Conservation (phyloP, 2,797 vertebrate genomes). For the Channallabes apus region DNA sequence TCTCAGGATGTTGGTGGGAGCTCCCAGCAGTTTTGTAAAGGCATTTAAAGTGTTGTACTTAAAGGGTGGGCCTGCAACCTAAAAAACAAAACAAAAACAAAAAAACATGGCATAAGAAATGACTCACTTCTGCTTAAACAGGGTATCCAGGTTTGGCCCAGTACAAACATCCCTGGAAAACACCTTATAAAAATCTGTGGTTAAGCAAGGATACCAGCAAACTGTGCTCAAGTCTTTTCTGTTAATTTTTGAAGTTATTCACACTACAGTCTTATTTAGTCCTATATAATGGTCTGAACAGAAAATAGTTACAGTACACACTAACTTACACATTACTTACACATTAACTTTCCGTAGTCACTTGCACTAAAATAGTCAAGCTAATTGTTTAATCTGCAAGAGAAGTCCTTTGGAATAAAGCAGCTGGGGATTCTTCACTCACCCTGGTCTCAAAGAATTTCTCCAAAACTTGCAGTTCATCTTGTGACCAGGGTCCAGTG, state of each 20-base stretch:
- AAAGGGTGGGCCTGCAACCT: conserved; percentile 98
- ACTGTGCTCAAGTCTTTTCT: neutral
- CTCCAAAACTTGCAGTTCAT: conserved; percentile 96
- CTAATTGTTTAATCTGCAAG: neutral
- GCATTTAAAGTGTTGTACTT: conserved; percentile 99
- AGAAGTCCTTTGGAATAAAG: neutral
- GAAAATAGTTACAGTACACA: neutral
- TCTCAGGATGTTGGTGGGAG: conserved; percentile 93
- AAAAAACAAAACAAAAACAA: conserved; percentile 10
- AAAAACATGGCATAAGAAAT: conserved; percentile 8
- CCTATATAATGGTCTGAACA: neutral
- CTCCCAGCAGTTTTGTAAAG: conserved; percentile 95
- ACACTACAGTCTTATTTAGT: neutral
- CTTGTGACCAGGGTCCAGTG: conserved; percentile 93
- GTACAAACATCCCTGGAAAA: neutral
- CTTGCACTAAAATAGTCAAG: neutral
- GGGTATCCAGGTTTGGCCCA: neutral
- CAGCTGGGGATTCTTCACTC: conserved; percentile 43
- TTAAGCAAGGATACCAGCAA: neutral
- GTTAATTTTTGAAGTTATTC: neutral
- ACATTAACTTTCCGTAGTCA: neutral
- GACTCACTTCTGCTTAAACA: neutral
- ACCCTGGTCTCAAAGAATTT: conserved; percentile 99
- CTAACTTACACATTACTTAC: no score
- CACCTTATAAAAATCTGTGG: neutral